Evolutionary conservation across 2,888 invertebrate species (phyloP).

Genomic region (Priapulus caudatus): DNA sequence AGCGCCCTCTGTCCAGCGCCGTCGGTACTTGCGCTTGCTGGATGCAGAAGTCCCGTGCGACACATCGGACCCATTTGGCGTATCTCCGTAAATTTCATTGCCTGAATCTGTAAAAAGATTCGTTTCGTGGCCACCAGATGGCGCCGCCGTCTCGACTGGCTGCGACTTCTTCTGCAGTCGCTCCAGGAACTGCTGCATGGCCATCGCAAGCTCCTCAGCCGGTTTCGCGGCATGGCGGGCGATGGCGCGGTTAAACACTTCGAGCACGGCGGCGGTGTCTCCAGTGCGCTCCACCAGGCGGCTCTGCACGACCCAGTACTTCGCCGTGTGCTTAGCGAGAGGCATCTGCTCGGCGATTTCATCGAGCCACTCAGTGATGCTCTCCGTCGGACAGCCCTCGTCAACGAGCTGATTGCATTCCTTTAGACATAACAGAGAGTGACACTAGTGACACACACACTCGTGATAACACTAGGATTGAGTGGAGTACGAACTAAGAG

Average conservation of each 20-base stretch:
- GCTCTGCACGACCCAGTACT: neutral
- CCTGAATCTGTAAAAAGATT: neutral
- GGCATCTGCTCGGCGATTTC: neutral
- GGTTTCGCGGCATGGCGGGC: neutral
- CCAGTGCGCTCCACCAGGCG: neutral
- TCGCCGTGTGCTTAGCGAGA: neutral
- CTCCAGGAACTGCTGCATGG: neutral
- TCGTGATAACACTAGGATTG: too few relatives aligned
- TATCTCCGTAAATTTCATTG: neutral
- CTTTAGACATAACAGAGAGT: too few relatives aligned
- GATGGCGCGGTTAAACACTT: neutral
- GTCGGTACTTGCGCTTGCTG: neutral
- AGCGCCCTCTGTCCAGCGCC: conserved; percentile 1
- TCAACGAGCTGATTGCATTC: neutral
- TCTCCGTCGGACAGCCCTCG: neutral
- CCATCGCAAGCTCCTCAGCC: neutral
- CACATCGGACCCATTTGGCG: neutral
- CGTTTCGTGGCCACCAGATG: neutral
- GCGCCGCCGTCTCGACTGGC: too few relatives aligned
- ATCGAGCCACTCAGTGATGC: neutral
- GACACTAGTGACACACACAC: too few relatives aligned
- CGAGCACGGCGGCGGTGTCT: neutral
- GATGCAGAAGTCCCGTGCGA: neutral
- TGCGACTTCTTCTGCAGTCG: neutral
- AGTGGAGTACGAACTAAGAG: too few relatives aligned